phyloP scores from a whole-genome alignment of 2,113 vertebrate genomes.

The Seriola rivoliana region DNA sequence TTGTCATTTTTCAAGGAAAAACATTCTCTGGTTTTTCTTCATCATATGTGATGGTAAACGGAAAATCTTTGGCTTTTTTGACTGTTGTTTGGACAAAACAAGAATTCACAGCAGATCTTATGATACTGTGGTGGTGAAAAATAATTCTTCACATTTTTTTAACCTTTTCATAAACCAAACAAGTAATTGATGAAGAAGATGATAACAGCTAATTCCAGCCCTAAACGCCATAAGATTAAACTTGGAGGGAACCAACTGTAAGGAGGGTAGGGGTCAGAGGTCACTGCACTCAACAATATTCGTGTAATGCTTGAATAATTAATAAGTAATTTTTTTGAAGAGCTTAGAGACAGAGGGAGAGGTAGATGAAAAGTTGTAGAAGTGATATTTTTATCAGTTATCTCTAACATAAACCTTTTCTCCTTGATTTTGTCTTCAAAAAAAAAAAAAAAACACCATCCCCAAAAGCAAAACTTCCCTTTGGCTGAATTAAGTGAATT shows the following conservation, averaged over 20 bases:
- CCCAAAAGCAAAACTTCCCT: conserved; percentile 12
- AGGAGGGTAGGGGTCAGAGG: conserved; percentile 45
- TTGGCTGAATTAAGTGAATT: conserved; percentile 58
- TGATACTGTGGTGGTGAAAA: neutral
- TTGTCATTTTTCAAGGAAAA: no score
- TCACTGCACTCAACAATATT: conserved; percentile 24
- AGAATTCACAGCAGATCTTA: neutral
- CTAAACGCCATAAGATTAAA: neutral
- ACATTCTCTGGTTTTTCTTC: no score
- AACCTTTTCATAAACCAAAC: neutral
- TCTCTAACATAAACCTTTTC: neutral
- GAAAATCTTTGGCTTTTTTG: neutral
- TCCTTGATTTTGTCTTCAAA: neutral
- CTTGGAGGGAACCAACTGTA: neutral
- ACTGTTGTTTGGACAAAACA: neutral
- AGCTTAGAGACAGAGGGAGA: neutral
- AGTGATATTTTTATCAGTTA: conserved; percentile 7
- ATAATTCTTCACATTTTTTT: no score
- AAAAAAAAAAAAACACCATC: neutral
- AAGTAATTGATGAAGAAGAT: neutral
- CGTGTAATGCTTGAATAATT: conserved; percentile 10
- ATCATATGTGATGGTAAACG: neutral
- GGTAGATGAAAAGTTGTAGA: neutral
- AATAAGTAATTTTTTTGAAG: neutral
- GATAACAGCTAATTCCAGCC: neutral